phyloP scores from a whole-genome alignment of 1,140 invertebrate species.

The Hyles vespertilio region DNA sequence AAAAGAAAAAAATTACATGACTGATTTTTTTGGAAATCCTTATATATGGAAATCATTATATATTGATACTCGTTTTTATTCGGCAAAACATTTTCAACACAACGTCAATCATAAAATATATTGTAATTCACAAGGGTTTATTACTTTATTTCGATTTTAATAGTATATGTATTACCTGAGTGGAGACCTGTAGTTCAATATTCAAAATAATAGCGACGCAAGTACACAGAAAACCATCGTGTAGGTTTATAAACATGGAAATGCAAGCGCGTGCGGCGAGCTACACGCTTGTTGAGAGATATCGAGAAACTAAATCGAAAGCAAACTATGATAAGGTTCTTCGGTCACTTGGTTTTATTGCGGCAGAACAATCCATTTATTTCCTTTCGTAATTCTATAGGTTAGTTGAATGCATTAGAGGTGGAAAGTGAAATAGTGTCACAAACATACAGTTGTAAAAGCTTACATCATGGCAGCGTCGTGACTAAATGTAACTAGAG shows the following conservation, averaged over 20 bases:
- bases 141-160: no score
- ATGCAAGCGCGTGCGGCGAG: background rate
- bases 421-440: background rate
- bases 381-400: background rate
- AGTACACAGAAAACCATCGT: background rate
- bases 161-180: background rate
- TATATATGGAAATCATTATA: background rate
- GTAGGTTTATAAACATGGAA: slow-evolving; percentile 3
- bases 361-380: background rate
- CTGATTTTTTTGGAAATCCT: background rate
- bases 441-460: slow-evolving; percentile 2
- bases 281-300: background rate
- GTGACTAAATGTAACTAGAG: slow-evolving; percentile 31
- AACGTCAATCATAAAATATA: no score
- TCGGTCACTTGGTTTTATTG: background rate
- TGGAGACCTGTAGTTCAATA: background rate
- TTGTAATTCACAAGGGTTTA: no score
- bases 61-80: no score
- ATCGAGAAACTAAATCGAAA: slow-evolving; percentile 1
- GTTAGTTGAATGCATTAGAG: no score
- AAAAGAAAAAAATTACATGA: background rate
- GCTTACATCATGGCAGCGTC: slow-evolving; percentile 15
- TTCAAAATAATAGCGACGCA: background rate
- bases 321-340: slow-evolving; percentile 3
- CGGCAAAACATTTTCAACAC: no score